Evolutionary conservation across 2,888 invertebrate species (phyloP), one percentile per base, ranked within the genome.

Genomic region (Spatulosminthurus flaviceps): DNA sequence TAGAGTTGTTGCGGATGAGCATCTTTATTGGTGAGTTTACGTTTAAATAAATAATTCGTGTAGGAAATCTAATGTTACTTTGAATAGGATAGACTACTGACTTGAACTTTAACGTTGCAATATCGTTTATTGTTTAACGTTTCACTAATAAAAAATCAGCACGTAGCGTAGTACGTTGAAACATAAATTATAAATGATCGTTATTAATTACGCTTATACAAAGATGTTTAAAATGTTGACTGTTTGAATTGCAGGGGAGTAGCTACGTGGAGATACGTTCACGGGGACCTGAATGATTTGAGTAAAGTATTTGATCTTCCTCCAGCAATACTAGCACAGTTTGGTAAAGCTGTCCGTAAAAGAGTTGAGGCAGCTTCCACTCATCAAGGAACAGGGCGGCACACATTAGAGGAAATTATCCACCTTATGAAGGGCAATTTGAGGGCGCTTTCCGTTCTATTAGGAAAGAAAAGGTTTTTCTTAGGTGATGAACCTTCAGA

Each of bases 301-400:
- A 61, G 51, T n/a, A 29, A 60, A 43, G 24, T 61, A 60, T 74
- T 74, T 61, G 74, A 24, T 13, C 28, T 74, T 7, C 29, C 74
- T 16, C 61, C 60, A 1, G 22, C 4, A 11, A n/a, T 7, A 11
- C 7, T 74, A 19, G 7, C 60, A 13, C 29, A 28, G 1, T 74
- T 74, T 26, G 24, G n/a, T n/a, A 19, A 34, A 21, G 19, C 13
- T 4, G 29, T n/a, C n/a, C 24, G 61, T 7, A 74, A 74, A 24
- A 11, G 74, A 21, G 61, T 61, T 24, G 28, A 43, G 26, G 13
- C 26, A 11, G 34, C 28, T 16, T 80, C 82, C 0, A 81, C 74
- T 72, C 71, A 66, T 29, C 84, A 84, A 74, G 85, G 85, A 1
- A 66, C 84, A 7, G 85, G 85, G 24, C 34, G 82, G 41, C 84